Evolutionary conservation across 2,888 invertebrate genomes (phyloP).

Genomic region (Ichneumon xanthorius): DNA sequence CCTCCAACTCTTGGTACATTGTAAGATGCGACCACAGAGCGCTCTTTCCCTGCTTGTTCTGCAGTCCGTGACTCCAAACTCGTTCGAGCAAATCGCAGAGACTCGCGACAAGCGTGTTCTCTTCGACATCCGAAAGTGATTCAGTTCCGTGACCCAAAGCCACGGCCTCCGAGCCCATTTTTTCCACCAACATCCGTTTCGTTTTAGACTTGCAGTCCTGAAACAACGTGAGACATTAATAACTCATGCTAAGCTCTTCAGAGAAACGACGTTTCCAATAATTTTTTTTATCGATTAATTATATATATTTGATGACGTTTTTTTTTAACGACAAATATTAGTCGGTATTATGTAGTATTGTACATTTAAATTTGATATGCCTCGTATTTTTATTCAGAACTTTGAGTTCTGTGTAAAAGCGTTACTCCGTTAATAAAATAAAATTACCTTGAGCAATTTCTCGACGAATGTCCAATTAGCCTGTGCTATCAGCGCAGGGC

Average conservation of each 20-base stretch:
- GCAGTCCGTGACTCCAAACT: slow-evolving; percentile 98
- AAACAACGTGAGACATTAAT: neutral
- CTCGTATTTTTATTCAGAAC: too few species aligned
- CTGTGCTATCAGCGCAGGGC: slow-evolving; percentile 96
- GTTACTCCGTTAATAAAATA: neutral
- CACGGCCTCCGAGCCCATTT: slow-evolving; percentile 98
- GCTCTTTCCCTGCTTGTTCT: slow-evolving; percentile 98
- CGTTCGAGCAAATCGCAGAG: slow-evolving; percentile 98
- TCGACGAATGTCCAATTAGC: slow-evolving; percentile 99
- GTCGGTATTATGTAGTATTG: neutral
- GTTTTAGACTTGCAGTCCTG: slow-evolving; percentile 97
- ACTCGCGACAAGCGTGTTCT: slow-evolving; percentile 99
- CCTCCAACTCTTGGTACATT: slow-evolving; percentile 94
- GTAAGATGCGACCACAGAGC: slow-evolving; percentile 98
- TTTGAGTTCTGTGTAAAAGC: too few species aligned
- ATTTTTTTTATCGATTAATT: slow-evolving; percentile 2
- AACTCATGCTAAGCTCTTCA: neutral
- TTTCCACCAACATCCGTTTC: slow-evolving; percentile 99
- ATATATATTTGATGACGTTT: slow-evolving; percentile 27
- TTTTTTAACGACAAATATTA: neutral
- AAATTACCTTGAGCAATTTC: slow-evolving; percentile 94
- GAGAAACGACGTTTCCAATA: neutral
- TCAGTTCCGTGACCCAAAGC: slow-evolving; percentile 96
- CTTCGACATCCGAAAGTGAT: slow-evolving; percentile 92
- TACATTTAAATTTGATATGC: neutral